Evolutionary conservation across 30 jellyfish, hydroid and myxozoan genomes (phyloP).

Genomic region (Hydractinia symbiolongicarpus): DNA sequence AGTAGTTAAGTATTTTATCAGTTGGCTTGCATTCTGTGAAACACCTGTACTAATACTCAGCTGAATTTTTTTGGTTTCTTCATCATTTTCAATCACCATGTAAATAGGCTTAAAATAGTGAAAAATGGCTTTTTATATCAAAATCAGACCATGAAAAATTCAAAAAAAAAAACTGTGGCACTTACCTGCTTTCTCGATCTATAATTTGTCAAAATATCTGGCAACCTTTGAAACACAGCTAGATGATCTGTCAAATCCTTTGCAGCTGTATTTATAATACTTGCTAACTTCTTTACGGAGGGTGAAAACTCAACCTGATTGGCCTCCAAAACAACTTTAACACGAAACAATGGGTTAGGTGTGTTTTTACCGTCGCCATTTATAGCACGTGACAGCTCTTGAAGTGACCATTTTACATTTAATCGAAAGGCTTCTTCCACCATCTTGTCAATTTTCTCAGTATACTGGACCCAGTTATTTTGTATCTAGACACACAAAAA

Average conservation of each 20-base stretch:
- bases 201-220: constrained; percentile 64
- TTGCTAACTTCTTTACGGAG: constrained; percentile 51
- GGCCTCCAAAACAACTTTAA: constrained; percentile 81
- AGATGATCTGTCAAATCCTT: constrained; percentile 63
- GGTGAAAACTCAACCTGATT: constrained; percentile 89
- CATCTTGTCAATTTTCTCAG: constrained; percentile 81
- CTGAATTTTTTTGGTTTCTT: constrained; percentile 87
- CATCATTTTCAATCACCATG: constrained; percentile 73
- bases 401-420: constrained; percentile 90
- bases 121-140: background rate
- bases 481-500: constrained; percentile 57
- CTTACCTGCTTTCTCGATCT: constrained; percentile 60
- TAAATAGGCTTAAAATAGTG: constrained; percentile 45
- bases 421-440: constrained; percentile 91
- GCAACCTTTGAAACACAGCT: constrained; percentile 66
- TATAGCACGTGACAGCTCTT: constrained; percentile 81
- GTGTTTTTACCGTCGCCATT: constrained; percentile 94
- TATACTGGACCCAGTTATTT: constrained; percentile 77
- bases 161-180: background rate
- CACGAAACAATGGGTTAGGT: constrained; percentile 85
- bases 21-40: constrained; percentile 54
- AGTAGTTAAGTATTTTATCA: constrained; percentile 53
- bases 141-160: background rate
- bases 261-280: constrained; percentile 69
- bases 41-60: constrained; percentile 66